Evolutionary conservation across 2,113 vertebrate species (phyloP), one percentile per base, ranked within the genome.

Genomic region (Hippocampus guttulatus): DNA sequence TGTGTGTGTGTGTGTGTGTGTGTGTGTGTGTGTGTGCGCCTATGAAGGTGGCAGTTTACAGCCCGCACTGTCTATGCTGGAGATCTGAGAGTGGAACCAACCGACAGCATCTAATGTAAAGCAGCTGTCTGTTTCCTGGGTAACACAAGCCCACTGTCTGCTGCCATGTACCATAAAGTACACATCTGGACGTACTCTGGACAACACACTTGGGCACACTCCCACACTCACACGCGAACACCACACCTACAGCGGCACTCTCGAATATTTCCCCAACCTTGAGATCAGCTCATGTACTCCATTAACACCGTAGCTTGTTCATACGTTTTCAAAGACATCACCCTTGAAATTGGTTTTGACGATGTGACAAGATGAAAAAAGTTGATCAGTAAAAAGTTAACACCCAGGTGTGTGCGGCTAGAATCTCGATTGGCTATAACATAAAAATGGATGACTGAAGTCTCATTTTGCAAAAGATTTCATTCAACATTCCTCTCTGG

Each of bases 51-150:
- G 52, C 51, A 63, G 70, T 64, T 64, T 70, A 64, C 61, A 72
- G 70, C 51, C 51, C 49, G 64, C 70, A 60, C 74, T 74, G 73
- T 70, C 67, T 58, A 54, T 49, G 71, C 69, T 75, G 62, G 66
- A 76, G 70, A 79, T 79, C 78, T 77, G 70, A 71, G 76, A 83
- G 73, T 82, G 70, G 69, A 81, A 80, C 75, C 76, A 78, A 82
- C 73, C 70, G 79, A 83, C 72, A 84, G 83, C 79, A 81, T 77
- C 81, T 81, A 90, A 89, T 81, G 74, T 79, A 81, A 77, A 91
- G 82, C 91, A 91, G 88, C 89, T 91, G 92, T 85, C 82, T 81
- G 76, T 88, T 85, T 87, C 79, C 84, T 68, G 78, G 82, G 81
- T 85, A 88, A 89, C 78, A 83, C 78, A 79, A 87, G 83, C 75